Conservation (phyloP, 2,113 vertebrate species). For the Chelonoidis abingdonii region DNA sequence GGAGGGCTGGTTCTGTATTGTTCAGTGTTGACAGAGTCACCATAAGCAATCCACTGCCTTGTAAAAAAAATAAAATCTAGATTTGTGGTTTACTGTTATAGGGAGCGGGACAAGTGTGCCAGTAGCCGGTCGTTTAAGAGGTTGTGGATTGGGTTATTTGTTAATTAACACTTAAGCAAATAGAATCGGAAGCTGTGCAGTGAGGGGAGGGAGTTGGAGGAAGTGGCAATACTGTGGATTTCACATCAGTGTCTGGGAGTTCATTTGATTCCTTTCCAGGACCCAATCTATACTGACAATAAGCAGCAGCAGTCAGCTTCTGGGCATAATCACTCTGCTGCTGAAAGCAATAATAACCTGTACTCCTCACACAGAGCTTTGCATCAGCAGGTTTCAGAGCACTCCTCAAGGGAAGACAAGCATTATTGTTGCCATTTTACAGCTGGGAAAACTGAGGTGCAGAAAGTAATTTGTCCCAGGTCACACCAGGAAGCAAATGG, state of each 20-base stretch:
- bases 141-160: slow-evolving; percentile 58
- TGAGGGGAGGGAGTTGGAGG: neutral
- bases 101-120: slow-evolving; percentile 11
- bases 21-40: slow-evolving; percentile 41
- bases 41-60: slow-evolving; percentile 1
- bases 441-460: neutral
- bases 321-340: neutral
- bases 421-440: rapidly evolving
- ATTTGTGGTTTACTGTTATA: neutral
- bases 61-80: slow-evolving; percentile 19
- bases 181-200: neutral
- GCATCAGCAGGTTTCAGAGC: rapidly evolving
- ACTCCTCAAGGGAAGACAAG: neutral
- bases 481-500: neutral
- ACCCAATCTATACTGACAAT: rapidly evolving
- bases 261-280: neutral
- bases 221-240: neutral
- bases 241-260: neutral
- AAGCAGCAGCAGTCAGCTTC: rapidly evolving
- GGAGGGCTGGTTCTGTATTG: slow-evolving; percentile 1
- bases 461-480: rapidly evolving
- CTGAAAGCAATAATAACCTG: neutral
- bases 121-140: slow-evolving; percentile 49
- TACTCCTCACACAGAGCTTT: neutral
- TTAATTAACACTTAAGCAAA: slow-evolving; percentile 71